Percentiles rank a stretch among this genome's conserved stretches.
Evolutionary conservation across 1,140 invertebrate species (phyloP).

Genomic region (Drosophila saltans): DNA sequence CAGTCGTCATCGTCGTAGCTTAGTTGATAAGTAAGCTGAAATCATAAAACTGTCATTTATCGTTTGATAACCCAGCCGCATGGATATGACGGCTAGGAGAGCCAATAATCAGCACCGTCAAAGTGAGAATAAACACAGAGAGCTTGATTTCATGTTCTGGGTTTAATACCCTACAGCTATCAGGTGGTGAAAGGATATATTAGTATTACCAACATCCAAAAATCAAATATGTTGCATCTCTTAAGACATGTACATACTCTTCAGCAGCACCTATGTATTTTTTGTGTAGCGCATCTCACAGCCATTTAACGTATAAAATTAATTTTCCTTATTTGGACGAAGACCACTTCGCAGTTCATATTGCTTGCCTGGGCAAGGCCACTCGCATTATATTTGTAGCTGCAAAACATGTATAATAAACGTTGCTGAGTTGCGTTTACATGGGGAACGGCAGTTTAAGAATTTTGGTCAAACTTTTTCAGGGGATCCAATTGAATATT

Average conservation of each 20-base stretch:
- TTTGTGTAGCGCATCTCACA: not conserved
- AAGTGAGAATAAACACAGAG: not conserved
- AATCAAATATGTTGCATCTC: no score
- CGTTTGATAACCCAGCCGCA: slow-evolving; percentile 48
- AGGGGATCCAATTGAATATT: not conserved
- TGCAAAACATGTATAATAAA: not conserved
- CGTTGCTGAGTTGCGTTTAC: not conserved
- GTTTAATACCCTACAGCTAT: slow-evolving; percentile 7
- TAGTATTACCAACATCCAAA: no score
- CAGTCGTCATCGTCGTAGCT: not conserved
- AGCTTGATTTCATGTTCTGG: not conserved
- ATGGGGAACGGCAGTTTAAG: not conserved
- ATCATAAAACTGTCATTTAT: slow-evolving; percentile 60
- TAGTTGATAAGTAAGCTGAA: slow-evolving; percentile 37
- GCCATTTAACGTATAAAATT: not conserved
- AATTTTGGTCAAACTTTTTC: not conserved
- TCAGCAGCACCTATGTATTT: no score
- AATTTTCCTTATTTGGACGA: slow-evolving; percentile 30
- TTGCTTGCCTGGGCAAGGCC: not conserved
- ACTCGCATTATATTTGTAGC: slow-evolving; percentile 6
- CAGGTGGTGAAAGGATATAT: no score
- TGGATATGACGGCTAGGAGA: not conserved
- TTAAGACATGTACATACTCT: no score
- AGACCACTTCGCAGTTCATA: slow-evolving; percentile 15
- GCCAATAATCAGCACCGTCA: slow-evolving; percentile 10